These are phyloP conservation scores for Nibea coibor DNA, from an alignment of 2,113 vertebrate genomes.

Conservation along the genomic window DNA sequence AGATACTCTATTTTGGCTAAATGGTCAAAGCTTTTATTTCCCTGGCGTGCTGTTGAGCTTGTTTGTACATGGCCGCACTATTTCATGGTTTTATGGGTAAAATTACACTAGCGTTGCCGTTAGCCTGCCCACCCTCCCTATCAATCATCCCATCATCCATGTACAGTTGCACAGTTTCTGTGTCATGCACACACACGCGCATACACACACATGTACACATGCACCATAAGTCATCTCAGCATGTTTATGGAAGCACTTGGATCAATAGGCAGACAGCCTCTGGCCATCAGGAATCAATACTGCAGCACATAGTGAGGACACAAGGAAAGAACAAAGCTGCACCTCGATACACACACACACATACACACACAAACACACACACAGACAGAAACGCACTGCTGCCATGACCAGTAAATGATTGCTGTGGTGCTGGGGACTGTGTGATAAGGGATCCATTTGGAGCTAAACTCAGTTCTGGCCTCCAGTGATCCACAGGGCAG, in stretches of 20 bases:
- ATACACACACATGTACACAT: conserved; percentile 26
- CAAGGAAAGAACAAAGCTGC: conserved; percentile 66
- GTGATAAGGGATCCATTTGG: conserved; percentile 63
- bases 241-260: conserved; percentile 74
- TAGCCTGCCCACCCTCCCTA: conserved; percentile 42
- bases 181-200: conserved; percentile 1
- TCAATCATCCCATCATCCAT: conserved; percentile 70
- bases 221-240: conserved; percentile 70
- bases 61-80: conserved; percentile 62
- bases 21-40: conserved; percentile 76
- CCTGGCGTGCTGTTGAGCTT: conserved; percentile 62
- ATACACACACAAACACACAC: conserved; percentile 15
- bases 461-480: conserved; percentile 37
- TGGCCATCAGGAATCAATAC: conserved; percentile 76
- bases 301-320: conserved; percentile 66
- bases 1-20: conserved; percentile 74
- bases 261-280: conserved; percentile 74
- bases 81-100: conserved; percentile 70
- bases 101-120: conserved; percentile 68
- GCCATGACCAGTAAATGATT: conserved; percentile 41
- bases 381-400: conserved; percentile 10
- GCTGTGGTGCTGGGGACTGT: conserved; percentile 28
- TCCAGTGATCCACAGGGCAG: conserved; percentile 38
- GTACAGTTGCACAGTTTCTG: conserved; percentile 11
- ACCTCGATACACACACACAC: conserved; percentile 18